phyloP scores from a whole-genome alignment of 2,113 vertebrate species.

The Sinocyclocheilus maitianheensis region DNA sequence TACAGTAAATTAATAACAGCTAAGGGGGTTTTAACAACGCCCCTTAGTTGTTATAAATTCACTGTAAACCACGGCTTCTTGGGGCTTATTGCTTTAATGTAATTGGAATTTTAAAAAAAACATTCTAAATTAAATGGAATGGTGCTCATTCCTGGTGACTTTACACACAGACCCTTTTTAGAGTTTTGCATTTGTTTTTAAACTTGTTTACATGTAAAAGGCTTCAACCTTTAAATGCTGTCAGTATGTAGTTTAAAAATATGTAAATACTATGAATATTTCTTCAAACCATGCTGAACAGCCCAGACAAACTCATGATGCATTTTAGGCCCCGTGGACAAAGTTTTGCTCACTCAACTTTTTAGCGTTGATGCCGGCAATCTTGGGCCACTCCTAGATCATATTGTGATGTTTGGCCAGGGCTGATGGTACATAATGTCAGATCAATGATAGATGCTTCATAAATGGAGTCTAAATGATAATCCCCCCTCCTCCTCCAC shows the following conservation, averaged over 20 bases:
- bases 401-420: constrained; percentile 75
- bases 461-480: constrained; percentile 79
- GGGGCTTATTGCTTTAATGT: background rate
- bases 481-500: constrained; percentile 40
- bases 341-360: constrained; percentile 37
- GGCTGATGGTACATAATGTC: constrained; percentile 73
- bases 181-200: background rate
- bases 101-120: background rate
- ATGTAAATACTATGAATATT: background rate
- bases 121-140: background rate
- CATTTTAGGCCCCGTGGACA: background rate
- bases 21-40: too few species aligned
- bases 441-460: constrained; percentile 78
- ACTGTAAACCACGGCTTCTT: too few species aligned
- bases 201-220: background rate
- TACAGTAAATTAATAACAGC: too few species aligned
- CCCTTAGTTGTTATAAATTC: too few species aligned
- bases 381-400: constrained; percentile 63
- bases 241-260: background rate
- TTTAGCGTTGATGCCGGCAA: background rate
- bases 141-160: background rate
- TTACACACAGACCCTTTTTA: background rate
- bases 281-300: background rate
- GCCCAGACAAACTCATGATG: background rate
- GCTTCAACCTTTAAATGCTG: background rate